These are phyloP conservation scores for Tholera decimalis DNA, from an alignment of 2,888 invertebrate genomes.

Conservation along the genomic window DNA sequence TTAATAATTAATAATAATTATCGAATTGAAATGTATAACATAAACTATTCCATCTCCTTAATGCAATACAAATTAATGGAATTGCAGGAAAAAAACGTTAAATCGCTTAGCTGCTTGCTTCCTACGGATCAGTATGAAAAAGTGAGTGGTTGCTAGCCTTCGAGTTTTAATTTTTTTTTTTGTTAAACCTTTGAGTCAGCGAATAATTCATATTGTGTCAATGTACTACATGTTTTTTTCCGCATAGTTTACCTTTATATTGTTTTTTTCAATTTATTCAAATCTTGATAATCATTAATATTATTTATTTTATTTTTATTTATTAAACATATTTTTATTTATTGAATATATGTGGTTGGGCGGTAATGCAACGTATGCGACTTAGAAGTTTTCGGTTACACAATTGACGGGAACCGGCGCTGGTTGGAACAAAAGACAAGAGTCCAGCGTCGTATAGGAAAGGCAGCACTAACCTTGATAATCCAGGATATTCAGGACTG, in stretches of 20 bases:
- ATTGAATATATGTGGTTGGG: too few relatives aligned
- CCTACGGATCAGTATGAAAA: slow-evolving; percentile 10
- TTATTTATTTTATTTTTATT: not conserved
- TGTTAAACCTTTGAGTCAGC: slow-evolving; percentile 1
- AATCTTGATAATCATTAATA: not conserved
- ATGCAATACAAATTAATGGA: not conserved
- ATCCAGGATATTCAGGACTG: too few relatives aligned
- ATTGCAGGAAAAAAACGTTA: not conserved
- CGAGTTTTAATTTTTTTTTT: slow-evolving; percentile 21
- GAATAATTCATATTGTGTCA: not conserved
- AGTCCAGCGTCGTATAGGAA: too few relatives aligned
- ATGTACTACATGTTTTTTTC: not conserved
- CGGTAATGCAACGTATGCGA: too few relatives aligned
- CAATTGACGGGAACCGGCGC: too few relatives aligned
- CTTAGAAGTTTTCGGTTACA: too few relatives aligned
- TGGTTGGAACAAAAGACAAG: too few relatives aligned
- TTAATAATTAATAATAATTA: too few relatives aligned
- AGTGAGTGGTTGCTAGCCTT: slow-evolving; percentile 20
- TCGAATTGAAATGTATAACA: too few relatives aligned
- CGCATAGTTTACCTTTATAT: not conserved
- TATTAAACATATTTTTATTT: not conserved
- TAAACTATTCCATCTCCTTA: too few relatives aligned
- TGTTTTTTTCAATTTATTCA: not conserved
- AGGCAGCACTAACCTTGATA: too few relatives aligned
- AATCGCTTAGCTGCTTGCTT: slow-evolving; percentile 4